Base-by-base conservation (phyloP, 64 coral and sea anemone genomes). In the Acropora yongei region DNA sequence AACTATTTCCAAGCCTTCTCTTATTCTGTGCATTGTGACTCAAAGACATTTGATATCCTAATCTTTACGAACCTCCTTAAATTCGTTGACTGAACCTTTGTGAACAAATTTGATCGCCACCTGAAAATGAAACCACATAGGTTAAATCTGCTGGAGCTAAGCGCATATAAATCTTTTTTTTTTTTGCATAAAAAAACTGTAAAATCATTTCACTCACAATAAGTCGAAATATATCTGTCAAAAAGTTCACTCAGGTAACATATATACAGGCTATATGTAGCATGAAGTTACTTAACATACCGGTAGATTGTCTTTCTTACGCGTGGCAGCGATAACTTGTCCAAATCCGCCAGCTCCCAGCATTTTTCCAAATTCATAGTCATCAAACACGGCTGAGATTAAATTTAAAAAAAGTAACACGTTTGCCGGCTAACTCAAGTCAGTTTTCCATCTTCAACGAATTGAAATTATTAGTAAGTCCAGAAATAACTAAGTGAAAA, bases 41-140 rank as follows among this genome's bases (percentile, higher is more conserved):
- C 30, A 30, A 30, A 30, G 30, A 30, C 30, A 30, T 30, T 30
- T 30, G 30, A 30, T 30, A 30, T 30, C 30, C 30, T 30, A 30
- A 30, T 30, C 30, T 30, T 30, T 39, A 83, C 80, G 11, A 46
- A 83, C 80, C 80, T 83, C 17, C 67, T 67, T 83, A 83, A 67
- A 67, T 43, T 83, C 80, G 13, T 41, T 45, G 30, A 83, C 58
- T 67, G 80, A 83, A 67, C 58, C 67, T 68, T n/a, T 83, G 10
- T 67, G 30, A 5, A 83, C 80, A 83, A 83, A 83, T 67, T 83
- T 83, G 42, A 83, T 57, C 80, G 80, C 80, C 80, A 83, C 58
- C 80, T 83, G 55, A 66, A 30, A 66, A 18, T 5, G 44, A 83
- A 66, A 75, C 40, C 5, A 44, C 0, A 0, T 13, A 19, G 44